Conservation (phyloP, 1,140 invertebrate genomes). For the Heterodera carotae region DNA sequence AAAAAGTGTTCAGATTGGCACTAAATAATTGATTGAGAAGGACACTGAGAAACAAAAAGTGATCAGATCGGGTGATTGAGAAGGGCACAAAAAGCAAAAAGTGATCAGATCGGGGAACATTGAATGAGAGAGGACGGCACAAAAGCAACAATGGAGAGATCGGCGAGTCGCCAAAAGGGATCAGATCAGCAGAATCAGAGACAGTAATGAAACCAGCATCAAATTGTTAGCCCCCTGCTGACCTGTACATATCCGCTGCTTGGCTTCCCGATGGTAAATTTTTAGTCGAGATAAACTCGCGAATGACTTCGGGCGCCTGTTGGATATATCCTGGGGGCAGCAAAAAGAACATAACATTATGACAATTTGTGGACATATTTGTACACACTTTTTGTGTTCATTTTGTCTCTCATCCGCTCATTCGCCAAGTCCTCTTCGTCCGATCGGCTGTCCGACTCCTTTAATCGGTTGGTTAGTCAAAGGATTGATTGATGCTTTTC, state of each 20-base stretch:
- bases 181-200: background rate
- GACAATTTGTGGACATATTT: background rate
- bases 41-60: no score
- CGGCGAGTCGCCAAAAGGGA: no score
- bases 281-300: conserved; percentile 62
- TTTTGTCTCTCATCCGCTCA: conserved; percentile 5
- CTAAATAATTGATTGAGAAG: no score
- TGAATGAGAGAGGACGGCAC: no score
- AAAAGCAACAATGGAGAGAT: no score
- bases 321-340: conserved; percentile 52
- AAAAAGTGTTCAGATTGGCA: no score
- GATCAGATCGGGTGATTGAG: no score
- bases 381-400: conserved; percentile 4
- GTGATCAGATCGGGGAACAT: background rate
- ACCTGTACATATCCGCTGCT: conserved; percentile 52
- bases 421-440: conserved; percentile 6
- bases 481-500: no score
- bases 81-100: no score
- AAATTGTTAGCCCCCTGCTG: background rate
- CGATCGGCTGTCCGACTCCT: conserved; percentile 10
- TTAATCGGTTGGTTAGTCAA: background rate
- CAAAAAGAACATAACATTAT: no score
- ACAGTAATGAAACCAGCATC: no score
- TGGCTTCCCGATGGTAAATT: conserved; percentile 56
- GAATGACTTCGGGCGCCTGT: conserved; percentile 64